These are phyloP conservation scores for Streblospio benedicti DNA, from an alignment of 1,140 invertebrate species.

Conservation along the genomic window DNA sequence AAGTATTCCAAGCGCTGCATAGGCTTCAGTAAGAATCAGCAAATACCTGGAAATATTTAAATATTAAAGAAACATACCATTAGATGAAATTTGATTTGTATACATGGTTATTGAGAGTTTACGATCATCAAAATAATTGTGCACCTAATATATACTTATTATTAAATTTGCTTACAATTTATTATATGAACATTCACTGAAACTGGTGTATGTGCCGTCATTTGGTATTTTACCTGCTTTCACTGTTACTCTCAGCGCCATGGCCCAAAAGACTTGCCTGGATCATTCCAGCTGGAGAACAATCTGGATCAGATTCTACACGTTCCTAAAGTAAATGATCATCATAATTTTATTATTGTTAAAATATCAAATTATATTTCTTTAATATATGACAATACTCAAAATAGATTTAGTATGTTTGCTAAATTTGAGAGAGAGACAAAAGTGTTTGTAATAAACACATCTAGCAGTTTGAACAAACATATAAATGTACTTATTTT, in stretches of 20 bases:
- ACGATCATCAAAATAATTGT: not conserved
- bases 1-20: slow-evolving; percentile 34
- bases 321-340: no score
- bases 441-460: no score
- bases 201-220: not conserved
- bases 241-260: not conserved
- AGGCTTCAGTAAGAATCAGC: slow-evolving; percentile 38
- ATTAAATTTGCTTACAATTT: not conserved
- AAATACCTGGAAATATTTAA: slow-evolving; percentile 39
- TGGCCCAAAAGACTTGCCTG: not conserved
- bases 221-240: not conserved
- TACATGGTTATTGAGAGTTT: slow-evolving; percentile 16
- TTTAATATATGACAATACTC: no score
- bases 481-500: not conserved
- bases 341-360: no score
- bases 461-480: no score
- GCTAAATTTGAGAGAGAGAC: no score
- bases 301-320: not conserved
- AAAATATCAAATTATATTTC: no score
- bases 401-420: no score
- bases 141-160: not conserved
- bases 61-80: not conserved
- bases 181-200: not conserved
- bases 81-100: not conserved
- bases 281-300: not conserved